Conservation (phyloP, 2,113 vertebrate species). For the Chaetops frenatus region DNA sequence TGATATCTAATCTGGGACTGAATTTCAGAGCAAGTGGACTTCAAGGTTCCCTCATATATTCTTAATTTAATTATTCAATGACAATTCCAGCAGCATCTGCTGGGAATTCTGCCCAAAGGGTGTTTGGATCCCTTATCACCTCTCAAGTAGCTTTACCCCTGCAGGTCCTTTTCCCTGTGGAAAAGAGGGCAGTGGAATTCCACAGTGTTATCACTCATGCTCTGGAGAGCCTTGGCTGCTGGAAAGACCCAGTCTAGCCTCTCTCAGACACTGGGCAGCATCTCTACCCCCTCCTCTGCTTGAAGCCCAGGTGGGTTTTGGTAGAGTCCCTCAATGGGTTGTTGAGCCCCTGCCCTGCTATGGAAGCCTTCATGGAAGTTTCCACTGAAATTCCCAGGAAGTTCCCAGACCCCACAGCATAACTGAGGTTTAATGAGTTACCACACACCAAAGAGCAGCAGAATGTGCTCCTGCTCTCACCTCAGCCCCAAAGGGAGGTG, state of each 20-base stretch:
- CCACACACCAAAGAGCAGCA: background rate
- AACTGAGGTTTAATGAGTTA: slow-evolving; percentile 15
- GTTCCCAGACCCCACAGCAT: background rate
- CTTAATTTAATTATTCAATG: background rate
- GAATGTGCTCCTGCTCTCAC: background rate
- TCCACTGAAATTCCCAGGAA: background rate
- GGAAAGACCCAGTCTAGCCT: background rate
- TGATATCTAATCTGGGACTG: background rate
- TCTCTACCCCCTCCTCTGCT: background rate
- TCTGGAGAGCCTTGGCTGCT: background rate
- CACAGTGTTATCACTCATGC: background rate
- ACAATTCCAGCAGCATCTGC: background rate
- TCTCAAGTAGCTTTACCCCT: background rate
- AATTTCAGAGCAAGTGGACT: background rate
- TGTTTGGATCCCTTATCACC: background rate
- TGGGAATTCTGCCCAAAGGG: background rate
- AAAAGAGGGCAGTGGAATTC: background rate
- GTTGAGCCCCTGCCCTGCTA: background rate
- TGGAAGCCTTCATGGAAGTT: background rate
- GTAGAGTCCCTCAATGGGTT: background rate
- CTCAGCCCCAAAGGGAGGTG: background rate
- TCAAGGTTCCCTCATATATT: background rate
- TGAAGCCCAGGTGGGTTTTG: background rate
- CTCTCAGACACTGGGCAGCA: background rate
- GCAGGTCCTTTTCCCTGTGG: background rate